Evolutionary conservation across 2,888 invertebrate species (phyloP), one percentile per base, ranked within the genome.

Genomic region (Mylabris sibirica): DNA sequence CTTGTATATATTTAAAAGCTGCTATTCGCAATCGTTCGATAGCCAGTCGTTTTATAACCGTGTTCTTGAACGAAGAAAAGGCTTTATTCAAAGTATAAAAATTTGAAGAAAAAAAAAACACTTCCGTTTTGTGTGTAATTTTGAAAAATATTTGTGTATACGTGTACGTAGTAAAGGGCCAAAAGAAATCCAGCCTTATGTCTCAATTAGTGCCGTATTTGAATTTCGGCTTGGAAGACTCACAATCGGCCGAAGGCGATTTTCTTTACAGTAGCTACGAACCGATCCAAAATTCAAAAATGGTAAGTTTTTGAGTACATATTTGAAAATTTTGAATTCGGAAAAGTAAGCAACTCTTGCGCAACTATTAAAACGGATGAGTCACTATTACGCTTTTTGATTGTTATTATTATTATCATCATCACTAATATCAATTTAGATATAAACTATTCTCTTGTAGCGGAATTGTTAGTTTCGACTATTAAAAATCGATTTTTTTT

Each of bases 141-240:
- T 30, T 30, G 30, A 30, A 30, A 30, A 30, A 3, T 30, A 17
- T 24, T 60, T 57, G 44, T 61, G 20, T 20, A 22, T 20, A 64
- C 53, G 53, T 5, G 12, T 14, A 35, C 35, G 2, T 35, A 14
- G 26, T 49, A 53, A 49, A 53, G 26, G 24, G 11, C 20, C 24
- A 64, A 61, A 67, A 71, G 66, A 74, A n/a, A n/a, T n/a, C 77
- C 77, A 81, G 80, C 86, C 88, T 87, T 86, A 89, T 89, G 89
- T 89, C 89, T 86, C 89, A 89, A 86, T 84, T 88, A 88, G 89
- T 89, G 86, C 89, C 89, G 71, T 88, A 86, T 76, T 78, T 83
- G 68, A 83, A 82, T 80, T 83, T 82, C 73, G 84, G 83, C 71
- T 75, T 82, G 69, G 83, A 83, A 65, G 81, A 80, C 72, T 78